Percentiles rank a stretch among this genome's conserved stretches.
These are phyloP conservation scores for Rugalucina vietnamica DNA, from an alignment of 2,888 invertebrate species.

Conservation along the genomic window DNA sequence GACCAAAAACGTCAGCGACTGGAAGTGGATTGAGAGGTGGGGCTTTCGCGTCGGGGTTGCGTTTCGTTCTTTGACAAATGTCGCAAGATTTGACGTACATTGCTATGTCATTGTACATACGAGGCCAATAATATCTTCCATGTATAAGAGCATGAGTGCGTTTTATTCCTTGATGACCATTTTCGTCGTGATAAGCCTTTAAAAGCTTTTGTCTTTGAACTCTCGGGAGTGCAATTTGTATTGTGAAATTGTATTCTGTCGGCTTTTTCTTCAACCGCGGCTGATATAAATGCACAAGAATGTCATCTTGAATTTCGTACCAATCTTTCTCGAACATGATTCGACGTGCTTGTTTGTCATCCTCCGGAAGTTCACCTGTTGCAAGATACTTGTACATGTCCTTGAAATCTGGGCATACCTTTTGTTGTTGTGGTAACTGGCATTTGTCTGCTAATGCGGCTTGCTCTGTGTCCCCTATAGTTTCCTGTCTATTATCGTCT, in stretches of 20 bases:
- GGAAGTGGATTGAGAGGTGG: constrained; percentile 24
- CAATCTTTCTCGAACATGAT: too few species aligned
- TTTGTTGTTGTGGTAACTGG: too few species aligned
- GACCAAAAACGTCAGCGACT: constrained; percentile 18
- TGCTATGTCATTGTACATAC: constrained; percentile 33
- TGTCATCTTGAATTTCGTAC: too few species aligned
- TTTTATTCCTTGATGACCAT: constrained; percentile 22
- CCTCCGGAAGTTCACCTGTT: too few species aligned
- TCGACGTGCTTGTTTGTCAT: too few species aligned
- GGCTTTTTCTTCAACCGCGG: not conserved
- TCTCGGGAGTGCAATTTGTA: constrained; percentile 32
- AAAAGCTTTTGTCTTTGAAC: not conserved
- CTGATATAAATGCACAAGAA: not conserved
- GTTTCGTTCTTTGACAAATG: constrained; percentile 48
- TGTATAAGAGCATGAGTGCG: not conserved
- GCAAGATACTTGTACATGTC: too few species aligned
- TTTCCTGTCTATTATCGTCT: too few species aligned
- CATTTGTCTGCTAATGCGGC: too few species aligned
- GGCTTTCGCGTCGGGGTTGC: not conserved
- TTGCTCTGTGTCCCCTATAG: too few species aligned
- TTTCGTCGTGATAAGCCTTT: not conserved
- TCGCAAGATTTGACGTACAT: constrained; percentile 43
- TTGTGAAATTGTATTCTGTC: constrained; percentile 13
- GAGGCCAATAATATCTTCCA: constrained; percentile 55
- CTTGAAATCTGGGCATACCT: too few species aligned